Conservation (phyloP, 2,797 vertebrate genomes). For the Spatula clypeata region DNA sequence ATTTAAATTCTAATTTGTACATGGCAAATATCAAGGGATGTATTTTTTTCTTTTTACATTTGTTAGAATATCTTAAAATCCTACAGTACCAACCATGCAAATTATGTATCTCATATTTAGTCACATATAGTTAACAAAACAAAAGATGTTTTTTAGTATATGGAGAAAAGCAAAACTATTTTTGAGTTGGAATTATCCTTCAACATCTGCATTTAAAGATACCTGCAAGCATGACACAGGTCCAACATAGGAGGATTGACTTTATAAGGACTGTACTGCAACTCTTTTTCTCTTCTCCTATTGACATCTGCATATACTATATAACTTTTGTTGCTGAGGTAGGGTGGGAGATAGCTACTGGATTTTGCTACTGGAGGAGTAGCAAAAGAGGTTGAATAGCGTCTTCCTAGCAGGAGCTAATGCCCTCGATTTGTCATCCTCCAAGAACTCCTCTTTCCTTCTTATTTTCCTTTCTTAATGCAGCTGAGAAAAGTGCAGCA, state of each 20-base stretch:
- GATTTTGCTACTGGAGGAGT: background rate
- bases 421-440: background rate
- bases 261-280: background rate
- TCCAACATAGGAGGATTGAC: background rate
- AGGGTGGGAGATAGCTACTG: background rate
- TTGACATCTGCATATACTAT: background rate
- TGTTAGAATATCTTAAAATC: background rate
- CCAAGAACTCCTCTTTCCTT: background rate
- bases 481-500: background rate
- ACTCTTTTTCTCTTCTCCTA: background rate
- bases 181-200: background rate
- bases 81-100: background rate
- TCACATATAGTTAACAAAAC: background rate
- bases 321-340: background rate
- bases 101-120: background rate
- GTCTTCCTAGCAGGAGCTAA: background rate
- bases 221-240: background rate
- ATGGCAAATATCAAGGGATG: background rate
- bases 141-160: background rate
- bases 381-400: background rate
- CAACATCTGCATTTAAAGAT: background rate
- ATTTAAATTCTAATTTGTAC: background rate
- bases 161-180: background rate
- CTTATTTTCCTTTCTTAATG: background rate
- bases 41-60: background rate